Percentiles rank a stretch among this genome's conserved stretches.
Evolutionary conservation across 2,113 vertebrate genomes (phyloP).

Genomic region (Heloderma charlesbogerti): DNA sequence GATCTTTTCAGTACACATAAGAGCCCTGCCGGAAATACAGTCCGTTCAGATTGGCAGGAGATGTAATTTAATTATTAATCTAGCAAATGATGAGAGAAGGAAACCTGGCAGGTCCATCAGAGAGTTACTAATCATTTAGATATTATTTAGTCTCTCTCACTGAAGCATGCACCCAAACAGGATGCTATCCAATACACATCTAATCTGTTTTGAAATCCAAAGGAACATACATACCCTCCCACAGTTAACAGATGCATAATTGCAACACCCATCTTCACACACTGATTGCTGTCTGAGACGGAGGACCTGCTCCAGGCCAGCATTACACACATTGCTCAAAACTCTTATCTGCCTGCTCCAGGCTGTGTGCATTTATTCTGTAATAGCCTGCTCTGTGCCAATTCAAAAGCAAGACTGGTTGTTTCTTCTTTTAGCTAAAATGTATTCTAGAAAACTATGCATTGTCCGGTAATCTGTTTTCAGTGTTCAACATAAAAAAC

Average conservation of each 20-base stretch:
- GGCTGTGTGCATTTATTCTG: neutral
- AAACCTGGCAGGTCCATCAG: neutral
- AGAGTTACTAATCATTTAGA: neutral
- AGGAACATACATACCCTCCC: no score
- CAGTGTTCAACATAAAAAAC: neutral
- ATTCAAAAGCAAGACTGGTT: neutral
- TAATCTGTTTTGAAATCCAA: neutral
- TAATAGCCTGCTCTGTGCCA: neutral
- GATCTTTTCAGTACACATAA: neutral
- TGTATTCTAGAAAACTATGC: neutral
- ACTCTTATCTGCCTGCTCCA: neutral
- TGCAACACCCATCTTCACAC: neutral
- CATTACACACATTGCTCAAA: neutral
- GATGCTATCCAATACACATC: neutral
- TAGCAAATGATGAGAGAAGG: constrained; percentile 6
- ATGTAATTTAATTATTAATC: constrained; percentile 30
- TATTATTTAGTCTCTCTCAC: neutral
- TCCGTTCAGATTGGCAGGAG: constrained; percentile 27
- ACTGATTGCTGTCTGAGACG: neutral
- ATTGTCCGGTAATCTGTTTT: neutral
- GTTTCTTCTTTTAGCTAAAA: neutral
- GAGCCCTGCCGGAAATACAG: constrained; percentile 29
- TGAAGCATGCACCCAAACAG: neutral
- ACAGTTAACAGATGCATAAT: no score
- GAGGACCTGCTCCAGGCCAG: neutral